Conservation (phyloP, 2,888 invertebrate genomes). For the Pseudanteris insignis region DNA sequence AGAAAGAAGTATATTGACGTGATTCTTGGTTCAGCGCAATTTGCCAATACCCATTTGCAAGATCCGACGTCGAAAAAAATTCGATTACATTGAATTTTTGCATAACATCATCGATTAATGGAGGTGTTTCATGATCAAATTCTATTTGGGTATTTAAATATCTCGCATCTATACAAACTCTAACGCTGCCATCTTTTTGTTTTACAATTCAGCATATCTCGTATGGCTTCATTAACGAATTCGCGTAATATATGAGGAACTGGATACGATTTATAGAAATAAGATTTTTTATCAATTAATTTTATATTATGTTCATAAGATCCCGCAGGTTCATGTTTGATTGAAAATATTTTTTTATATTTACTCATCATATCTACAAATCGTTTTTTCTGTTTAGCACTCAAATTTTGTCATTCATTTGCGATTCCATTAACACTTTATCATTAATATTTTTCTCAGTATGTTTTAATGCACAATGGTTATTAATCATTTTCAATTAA, state of each 20-base stretch:
- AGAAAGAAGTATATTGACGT: not conserved
- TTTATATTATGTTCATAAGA: constrained; percentile 1
- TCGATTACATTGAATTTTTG: not conserved
- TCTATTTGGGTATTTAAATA: constrained; percentile 3
- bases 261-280: not conserved
- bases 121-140: constrained; percentile 2
- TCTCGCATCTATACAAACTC: constrained; percentile 8
- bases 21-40: not conserved
- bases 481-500: too few species aligned
- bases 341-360: constrained; percentile 4
- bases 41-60: constrained; percentile 4
- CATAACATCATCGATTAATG: constrained; percentile 1
- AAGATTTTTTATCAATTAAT: not conserved
- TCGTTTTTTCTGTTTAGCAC: not conserved
- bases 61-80: not conserved
- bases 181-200: constrained; percentile 2
- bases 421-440: not conserved
- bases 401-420: not conserved
- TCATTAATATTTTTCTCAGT: too few species aligned
- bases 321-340: not conserved
- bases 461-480: too few species aligned
- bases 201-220: not conserved
- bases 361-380: not conserved
- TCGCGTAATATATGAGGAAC: not conserved
- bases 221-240: not conserved